These are phyloP conservation scores for Drosophila santomea DNA, from an alignment of 1,140 invertebrate genomes.

Conservation along the genomic window DNA sequence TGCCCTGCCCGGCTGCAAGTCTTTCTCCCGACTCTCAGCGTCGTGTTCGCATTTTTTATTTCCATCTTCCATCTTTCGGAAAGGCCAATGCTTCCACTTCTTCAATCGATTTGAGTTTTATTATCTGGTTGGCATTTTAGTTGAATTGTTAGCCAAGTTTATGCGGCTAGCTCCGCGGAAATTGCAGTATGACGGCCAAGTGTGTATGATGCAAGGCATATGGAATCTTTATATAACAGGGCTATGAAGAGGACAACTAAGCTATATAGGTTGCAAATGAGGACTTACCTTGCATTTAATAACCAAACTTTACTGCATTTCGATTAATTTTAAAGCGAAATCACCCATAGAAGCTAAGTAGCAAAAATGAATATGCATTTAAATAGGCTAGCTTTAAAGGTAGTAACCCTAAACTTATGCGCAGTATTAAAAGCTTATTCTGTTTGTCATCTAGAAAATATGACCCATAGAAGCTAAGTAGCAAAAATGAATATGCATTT, in stretches of 20 bases:
- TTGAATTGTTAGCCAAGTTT: slow-evolving; percentile 78
- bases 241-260: not conserved
- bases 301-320: too few relatives aligned
- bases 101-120: slow-evolving; percentile 73
- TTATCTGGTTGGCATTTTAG: slow-evolving; percentile 82
- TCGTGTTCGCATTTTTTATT: slow-evolving; percentile 72
- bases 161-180: slow-evolving; percentile 36
- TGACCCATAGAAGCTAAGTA: too few relatives aligned
- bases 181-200: slow-evolving; percentile 32
- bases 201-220: slow-evolving; percentile 61
- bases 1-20: slow-evolving; percentile 49
- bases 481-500: too few relatives aligned
- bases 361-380: too few relatives aligned
- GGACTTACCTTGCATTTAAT: too few relatives aligned
- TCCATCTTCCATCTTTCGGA: slow-evolving; percentile 62
- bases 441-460: too few relatives aligned
- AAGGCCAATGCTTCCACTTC: slow-evolving; percentile 40
- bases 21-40: slow-evolving; percentile 35
- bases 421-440: too few relatives aligned
- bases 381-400: too few relatives aligned
- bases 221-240: slow-evolving; percentile 37
- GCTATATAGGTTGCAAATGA: not conserved
- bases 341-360: too few relatives aligned
- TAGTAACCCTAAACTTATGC: too few relatives aligned
- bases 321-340: too few relatives aligned